These are phyloP conservation scores for Callorhinus ursinus DNA, from an alignment of 2,113 vertebrate genomes.

Conservation along the genomic window DNA sequence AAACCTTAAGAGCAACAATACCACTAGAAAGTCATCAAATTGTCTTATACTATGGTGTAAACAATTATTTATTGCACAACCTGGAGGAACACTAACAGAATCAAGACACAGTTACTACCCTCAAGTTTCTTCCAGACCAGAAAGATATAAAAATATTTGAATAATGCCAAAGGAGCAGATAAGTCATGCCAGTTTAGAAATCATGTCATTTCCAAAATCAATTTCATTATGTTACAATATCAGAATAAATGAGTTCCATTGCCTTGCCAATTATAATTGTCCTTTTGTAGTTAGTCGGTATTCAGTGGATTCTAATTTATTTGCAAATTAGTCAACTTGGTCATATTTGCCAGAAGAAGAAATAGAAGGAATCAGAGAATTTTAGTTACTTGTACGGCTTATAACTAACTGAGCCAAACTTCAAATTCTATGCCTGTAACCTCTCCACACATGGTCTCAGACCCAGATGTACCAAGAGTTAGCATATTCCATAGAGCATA, in stretches of 20 bases:
- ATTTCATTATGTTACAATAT: not conserved
- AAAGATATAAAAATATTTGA: slow-evolving; percentile 1
- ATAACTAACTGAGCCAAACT: not conserved
- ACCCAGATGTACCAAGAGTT: not conserved
- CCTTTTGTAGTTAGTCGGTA: slow-evolving; percentile 10
- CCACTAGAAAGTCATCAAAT: not conserved
- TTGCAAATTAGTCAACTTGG: slow-evolving; percentile 58
- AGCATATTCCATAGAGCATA: not conserved
- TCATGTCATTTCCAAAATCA: slow-evolving; percentile 52
- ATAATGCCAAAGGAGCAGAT: not conserved
- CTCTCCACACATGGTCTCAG: not conserved
- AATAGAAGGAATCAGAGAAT: slow-evolving; percentile 42
- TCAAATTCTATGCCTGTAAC: not conserved
- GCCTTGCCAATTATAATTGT: slow-evolving; percentile 32
- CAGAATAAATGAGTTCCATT: slow-evolving; percentile 31
- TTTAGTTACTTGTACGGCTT: not conserved
- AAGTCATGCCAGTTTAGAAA: slow-evolving; percentile 7
- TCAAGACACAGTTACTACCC: not conserved
- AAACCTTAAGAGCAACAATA: not conserved
- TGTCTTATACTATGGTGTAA: not conserved
- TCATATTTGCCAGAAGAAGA: slow-evolving; percentile 44
- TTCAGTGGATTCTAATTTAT: slow-evolving; percentile 52
- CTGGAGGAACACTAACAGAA: not conserved
- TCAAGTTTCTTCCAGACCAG: slow-evolving; percentile 13
- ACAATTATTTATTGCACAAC: not conserved